Percentiles rank a stretch among this genome's conserved stretches.
Conservation (phyloP, 2,113 vertebrate genomes). For the Hoplias malabaricus region DNA sequence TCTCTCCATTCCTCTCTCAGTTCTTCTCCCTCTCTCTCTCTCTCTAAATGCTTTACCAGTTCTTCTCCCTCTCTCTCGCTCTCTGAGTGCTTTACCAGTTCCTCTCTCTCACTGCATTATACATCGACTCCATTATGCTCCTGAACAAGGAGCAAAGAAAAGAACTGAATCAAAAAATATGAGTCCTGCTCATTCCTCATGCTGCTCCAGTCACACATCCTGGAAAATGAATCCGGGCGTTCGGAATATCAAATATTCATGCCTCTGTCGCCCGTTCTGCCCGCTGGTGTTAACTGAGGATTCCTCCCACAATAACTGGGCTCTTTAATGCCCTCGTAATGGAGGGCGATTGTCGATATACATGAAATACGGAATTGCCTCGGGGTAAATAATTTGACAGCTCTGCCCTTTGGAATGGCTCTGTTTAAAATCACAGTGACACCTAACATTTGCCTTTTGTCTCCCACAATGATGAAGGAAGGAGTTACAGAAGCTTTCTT, state of each 20-base stretch:
- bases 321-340: constrained; percentile 37
- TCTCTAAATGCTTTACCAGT: neutral
- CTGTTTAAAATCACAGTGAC: neutral
- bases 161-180: constrained; percentile 38
- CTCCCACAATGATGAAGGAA: neutral
- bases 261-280: constrained; percentile 50
- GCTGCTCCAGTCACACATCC: constrained; percentile 6
- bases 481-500: neutral
- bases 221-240: constrained; percentile 52
- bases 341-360: constrained; percentile 11
- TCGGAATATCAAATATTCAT: constrained; percentile 72
- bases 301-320: constrained; percentile 38
- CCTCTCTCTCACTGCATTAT: constrained; percentile 63
- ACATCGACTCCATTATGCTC: constrained; percentile 52
- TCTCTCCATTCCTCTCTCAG: neutral
- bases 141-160: constrained; percentile 23
- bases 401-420: constrained; percentile 14
- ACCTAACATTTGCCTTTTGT: constrained; percentile 41
- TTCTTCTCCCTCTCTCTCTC: neutral
- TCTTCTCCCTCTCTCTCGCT: neutral
- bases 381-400: constrained; percentile 11
- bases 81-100: constrained; percentile 34
- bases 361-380: constrained; percentile 41
- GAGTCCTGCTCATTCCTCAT: constrained; percentile 48
- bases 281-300: constrained; percentile 32